These are phyloP conservation scores for Anagrus nilaparvatae DNA, from an alignment of 1,140 invertebrate species.

Conservation along the genomic window DNA sequence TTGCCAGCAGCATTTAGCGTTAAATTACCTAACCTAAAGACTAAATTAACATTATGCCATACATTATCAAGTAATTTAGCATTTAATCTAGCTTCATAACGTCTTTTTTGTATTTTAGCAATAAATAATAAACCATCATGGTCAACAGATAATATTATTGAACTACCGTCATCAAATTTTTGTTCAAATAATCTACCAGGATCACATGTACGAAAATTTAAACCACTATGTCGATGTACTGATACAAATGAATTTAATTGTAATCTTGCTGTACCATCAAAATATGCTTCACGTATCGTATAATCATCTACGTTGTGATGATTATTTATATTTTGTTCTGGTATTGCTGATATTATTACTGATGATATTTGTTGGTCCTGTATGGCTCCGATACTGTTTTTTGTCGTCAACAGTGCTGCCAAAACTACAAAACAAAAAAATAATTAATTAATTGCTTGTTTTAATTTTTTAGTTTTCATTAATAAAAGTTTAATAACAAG, in stretches of 20 bases:
- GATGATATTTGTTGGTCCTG: no score
- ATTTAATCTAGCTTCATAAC: slow-evolving; percentile 52
- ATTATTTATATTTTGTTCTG: no score
- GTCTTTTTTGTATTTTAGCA: slow-evolving; percentile 43
- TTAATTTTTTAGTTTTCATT: no score
- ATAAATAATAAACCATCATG: slow-evolving; percentile 57
- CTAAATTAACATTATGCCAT: slow-evolving; percentile 68
- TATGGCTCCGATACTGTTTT: no score
- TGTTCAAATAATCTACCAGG: slow-evolving; percentile 66
- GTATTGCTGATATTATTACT: no score
- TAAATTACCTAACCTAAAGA: slow-evolving; percentile 54
- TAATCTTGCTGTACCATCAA: slow-evolving; percentile 67
- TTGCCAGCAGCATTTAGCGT: slow-evolving; percentile 49
- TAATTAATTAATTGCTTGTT: no score
- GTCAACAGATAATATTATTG: slow-evolving; percentile 54
- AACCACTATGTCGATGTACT: slow-evolving; percentile 62
- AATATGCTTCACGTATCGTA: slow-evolving; percentile 69
- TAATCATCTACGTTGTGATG: no score
- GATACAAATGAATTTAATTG: slow-evolving; percentile 57
- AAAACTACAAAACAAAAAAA: no score
- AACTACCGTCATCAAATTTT: slow-evolving; percentile 52
- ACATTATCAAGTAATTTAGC: slow-evolving; percentile 63
- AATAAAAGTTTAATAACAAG: no score
- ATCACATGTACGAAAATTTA: slow-evolving; percentile 70
- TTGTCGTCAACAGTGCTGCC: no score